Conservation (phyloP, 2,113 vertebrate species). For the Sylvietta virens region DNA sequence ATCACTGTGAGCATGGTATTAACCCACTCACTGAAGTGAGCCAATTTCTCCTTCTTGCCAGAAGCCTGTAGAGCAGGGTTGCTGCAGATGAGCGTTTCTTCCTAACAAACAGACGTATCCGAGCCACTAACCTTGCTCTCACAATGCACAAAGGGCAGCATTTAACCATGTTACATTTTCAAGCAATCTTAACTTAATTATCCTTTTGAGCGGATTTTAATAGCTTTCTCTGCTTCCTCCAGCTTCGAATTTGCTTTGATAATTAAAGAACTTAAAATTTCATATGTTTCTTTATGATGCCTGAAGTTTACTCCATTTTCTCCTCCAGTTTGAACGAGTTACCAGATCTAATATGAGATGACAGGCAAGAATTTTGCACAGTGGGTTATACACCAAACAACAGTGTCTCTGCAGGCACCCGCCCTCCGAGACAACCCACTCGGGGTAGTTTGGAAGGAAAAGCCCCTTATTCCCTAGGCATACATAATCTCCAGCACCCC, state of each 20-base stretch:
- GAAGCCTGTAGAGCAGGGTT: background rate
- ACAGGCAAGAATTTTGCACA: background rate
- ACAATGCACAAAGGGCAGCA: background rate
- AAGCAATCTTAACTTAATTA: background rate
- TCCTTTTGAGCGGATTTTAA: background rate
- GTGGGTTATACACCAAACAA: fast-evolving
- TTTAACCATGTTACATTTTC: background rate
- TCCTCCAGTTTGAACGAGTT: background rate
- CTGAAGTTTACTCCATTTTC: background rate
- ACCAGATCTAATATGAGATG: background rate
- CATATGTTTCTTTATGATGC: background rate
- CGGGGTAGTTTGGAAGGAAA: background rate
- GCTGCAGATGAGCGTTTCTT: background rate
- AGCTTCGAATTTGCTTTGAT: background rate
- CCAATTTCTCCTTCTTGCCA: background rate
- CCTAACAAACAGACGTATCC: background rate
- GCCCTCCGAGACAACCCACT: fast-evolving
- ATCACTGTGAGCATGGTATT: fast-evolving
- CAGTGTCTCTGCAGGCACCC: background rate
- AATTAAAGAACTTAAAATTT: background rate
- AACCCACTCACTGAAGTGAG: background rate
- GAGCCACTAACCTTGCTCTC: background rate
- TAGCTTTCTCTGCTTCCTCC: background rate
- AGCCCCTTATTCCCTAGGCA: background rate
- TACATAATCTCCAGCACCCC: background rate